Evolutionary conservation across 2,888 invertebrate species (phyloP), one percentile per base, ranked within the genome.

Genomic region (Tholera decimalis): DNA sequence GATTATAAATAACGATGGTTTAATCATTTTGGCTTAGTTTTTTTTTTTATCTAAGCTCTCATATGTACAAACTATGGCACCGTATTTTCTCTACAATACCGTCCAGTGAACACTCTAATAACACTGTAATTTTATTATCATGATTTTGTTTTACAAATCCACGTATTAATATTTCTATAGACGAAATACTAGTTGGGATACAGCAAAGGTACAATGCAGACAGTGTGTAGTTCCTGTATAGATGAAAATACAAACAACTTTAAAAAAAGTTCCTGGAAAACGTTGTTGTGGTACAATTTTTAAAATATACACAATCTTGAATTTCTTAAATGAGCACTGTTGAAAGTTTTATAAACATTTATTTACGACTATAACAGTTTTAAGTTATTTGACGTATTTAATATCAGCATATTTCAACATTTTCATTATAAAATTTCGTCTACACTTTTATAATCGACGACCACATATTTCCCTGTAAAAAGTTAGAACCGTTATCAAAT

Each of bases 41-140:
- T 43, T 18, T 35, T 43, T 67, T 85, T 80, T 85, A 85, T 83
- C 86, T 86, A 82, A 75, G 85, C 83, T 87, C 83, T 88, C 82
- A 63, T 83, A 83, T 85, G 81, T 86, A 84, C 83, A 85, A 83
- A 83, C 83, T 82, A 85, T 83, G 85, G 89, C 92, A 92, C 90
- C 88, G 88, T 87, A 83, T 88, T 89, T 91, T 91, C 87, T 92
- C 87, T 91, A 84, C 88, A 89, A 93, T 90, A 94, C 94, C 94
- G 94, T 95, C 94, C 94, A 95, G 93, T 94, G 91, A 93, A 88
- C 86, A 88, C 83, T 68, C 76, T 76, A 46, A 67, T 66, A 47
- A 59, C 76, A 85, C 83, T 83, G 75, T 86, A 78, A 85, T 82
- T 80, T 81, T 85, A 85, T 83, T 79, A 80, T 83, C 84, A 85